Base-by-base conservation (phyloP, 1,140 invertebrate genomes). In the Rhagoletis pomonella region DNA sequence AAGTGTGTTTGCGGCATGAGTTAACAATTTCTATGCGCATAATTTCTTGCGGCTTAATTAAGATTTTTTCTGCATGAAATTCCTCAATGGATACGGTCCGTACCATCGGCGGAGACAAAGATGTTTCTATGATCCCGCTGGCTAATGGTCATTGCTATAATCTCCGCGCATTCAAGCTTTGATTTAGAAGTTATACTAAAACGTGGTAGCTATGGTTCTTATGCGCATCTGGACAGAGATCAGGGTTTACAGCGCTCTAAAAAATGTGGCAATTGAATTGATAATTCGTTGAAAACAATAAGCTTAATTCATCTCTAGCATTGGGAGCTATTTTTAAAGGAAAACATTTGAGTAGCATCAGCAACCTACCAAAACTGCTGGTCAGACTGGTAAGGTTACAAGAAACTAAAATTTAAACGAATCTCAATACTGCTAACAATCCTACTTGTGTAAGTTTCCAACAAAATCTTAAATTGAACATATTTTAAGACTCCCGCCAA, bases 21-120 rank as follows among this genome's bases (percentile, higher is more conserved):
- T 73, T 73, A 73, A 73, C 67, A 73, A 47, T 47, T 44, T 73
- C 67, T 47, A 73, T 73, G 67, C 67, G 12, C 67, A 73, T 73
- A 73, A 73, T 73, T 73, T 73, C 12, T 73, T 47, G 67, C 67
- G 12, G 42, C 14, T 73, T 73, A 73, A 73, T 73, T 73, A n/a
- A 39, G 5, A 47, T 12, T 73, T 73, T 73, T 73, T 73, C 67
- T 17, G 67, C 67, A 73, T 47, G 10, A 44, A 47, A 73, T 73
- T 73, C 67, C 42, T 73, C 67, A 73, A 73, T 73, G 67, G 67
- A 73, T 47, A 14, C 42, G 39, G 67, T 73, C 44, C 44, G 4
- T 42, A 73, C 14, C 2, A 73, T 42, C 42, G 10, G n/a, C n/a
- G n/a, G 12, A 4, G 42, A 73, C 67, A 73, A 73, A 47, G 67